Conservation (phyloP, 1,140 invertebrate genomes). For the Drusus annulatus region DNA sequence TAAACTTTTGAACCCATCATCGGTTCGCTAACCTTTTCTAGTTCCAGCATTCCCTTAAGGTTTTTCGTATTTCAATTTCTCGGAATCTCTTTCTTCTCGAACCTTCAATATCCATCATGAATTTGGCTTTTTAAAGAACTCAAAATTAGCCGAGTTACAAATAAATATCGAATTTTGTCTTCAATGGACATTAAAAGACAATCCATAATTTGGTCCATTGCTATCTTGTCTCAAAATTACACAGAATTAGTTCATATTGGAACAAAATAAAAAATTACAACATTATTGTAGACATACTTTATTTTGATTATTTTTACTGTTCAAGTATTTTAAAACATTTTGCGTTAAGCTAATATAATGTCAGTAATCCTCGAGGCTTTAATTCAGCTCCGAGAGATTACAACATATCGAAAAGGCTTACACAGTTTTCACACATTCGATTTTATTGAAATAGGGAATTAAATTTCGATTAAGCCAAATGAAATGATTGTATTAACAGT, state of each 20-base stretch:
- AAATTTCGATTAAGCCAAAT: background rate
- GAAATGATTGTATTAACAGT: background rate
- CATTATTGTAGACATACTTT: background rate
- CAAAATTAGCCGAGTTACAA: no score
- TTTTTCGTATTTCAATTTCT: conserved; percentile 29
- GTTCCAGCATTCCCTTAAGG: conserved; percentile 2
- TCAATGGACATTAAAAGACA: no score
- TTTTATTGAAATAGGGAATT: conserved; percentile 7
- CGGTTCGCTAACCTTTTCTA: conserved; percentile 20
- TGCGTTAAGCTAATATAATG: background rate
- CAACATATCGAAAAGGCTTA: background rate
- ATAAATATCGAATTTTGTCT: no score
- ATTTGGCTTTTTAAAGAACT: background rate
- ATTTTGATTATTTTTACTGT: background rate
- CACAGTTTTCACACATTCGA: conserved; percentile 19
- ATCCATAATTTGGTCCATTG: no score
- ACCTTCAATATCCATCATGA: conserved; percentile 2
- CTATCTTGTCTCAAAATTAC: no score
- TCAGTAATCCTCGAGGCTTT: background rate
- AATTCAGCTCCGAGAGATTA: background rate
- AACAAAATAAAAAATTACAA: no score
- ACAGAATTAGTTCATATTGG: no score
- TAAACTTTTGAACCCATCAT: conserved; percentile 33
- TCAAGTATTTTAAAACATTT: background rate
- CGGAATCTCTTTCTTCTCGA: background rate